Conservation (phyloP, 2,113 vertebrate genomes). For the Hylia prasina region DNA sequence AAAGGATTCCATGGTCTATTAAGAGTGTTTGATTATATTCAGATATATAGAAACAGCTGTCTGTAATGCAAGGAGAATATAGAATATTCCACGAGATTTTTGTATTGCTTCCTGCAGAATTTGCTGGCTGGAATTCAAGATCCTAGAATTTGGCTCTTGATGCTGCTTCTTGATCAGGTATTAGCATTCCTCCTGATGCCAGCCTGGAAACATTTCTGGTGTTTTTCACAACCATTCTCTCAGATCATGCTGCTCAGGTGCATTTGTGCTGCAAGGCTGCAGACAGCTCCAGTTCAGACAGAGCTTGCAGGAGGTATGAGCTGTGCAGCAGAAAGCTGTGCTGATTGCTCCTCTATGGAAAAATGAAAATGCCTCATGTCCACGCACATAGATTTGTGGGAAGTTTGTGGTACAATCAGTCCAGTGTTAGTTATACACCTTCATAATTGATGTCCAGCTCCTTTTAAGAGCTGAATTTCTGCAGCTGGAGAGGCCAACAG, state of each 20-base stretch:
- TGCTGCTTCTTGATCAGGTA: background rate
- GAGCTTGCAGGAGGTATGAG: background rate
- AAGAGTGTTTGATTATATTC: background rate
- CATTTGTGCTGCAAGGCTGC: background rate
- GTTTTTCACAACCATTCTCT: background rate
- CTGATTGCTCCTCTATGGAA: background rate
- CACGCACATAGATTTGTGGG: background rate
- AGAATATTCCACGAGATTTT: background rate
- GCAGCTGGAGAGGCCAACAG: background rate
- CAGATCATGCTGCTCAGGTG: background rate
- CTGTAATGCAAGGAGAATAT: background rate
- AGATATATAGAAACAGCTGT: background rate
- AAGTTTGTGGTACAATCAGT: background rate
- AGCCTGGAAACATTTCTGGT: background rate
- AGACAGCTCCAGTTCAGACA: background rate
- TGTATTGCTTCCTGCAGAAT: background rate
- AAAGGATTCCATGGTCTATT: background rate
- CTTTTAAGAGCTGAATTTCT: background rate
- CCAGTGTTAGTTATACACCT: background rate
- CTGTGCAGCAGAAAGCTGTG: background rate
- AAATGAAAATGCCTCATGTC: background rate
- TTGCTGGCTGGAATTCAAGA: background rate
- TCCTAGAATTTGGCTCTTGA: background rate
- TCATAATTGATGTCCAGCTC: background rate
- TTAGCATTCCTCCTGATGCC: background rate